Percentiles rank a stretch among this genome's conserved stretches.
Conservation (phyloP, 2,888 invertebrate genomes). For the Vanessa cardui region DNA sequence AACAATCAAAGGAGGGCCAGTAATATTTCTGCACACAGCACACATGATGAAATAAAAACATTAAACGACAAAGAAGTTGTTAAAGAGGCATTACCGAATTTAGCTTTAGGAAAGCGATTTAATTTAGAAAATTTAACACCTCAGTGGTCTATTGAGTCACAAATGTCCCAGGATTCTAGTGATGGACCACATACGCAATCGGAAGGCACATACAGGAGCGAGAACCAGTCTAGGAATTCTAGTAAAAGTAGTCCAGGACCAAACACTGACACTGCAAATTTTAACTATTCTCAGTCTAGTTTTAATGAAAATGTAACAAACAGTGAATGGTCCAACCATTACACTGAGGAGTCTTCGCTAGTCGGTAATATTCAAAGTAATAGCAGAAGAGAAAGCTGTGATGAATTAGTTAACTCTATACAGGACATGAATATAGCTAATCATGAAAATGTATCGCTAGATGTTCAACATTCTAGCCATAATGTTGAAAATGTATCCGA, state of each 20-base stretch:
- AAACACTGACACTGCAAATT: constrained; percentile 68
- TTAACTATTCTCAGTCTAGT: constrained; percentile 64
- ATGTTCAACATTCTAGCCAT: constrained; percentile 42
- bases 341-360: constrained; percentile 52
- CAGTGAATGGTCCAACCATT: constrained; percentile 60
- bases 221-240: constrained; percentile 81
- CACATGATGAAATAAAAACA: constrained; percentile 61
- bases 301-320: constrained; percentile 59
- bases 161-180: constrained; percentile 85
- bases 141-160: constrained; percentile 86
- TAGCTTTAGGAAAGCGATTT: constrained; percentile 71
- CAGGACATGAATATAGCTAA: constrained; percentile 68
- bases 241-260: constrained; percentile 74
- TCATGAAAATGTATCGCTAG: constrained; percentile 53
- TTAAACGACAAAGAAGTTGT: constrained; percentile 69
- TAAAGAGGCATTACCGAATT: constrained; percentile 71
- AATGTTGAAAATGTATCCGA: constrained; percentile 34
- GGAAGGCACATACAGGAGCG: constrained; percentile 84
- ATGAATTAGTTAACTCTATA: constrained; percentile 63
- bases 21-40: constrained; percentile 45
- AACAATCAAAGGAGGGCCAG: constrained; percentile 45
- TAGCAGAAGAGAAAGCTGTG: constrained; percentile 57
- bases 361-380: constrained; percentile 49
- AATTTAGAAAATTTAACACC: constrained; percentile 78
- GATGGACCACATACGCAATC: constrained; percentile 84